These are phyloP conservation scores for Syngnathoides biaculeatus DNA, from an alignment of 2,113 vertebrate genomes.

Conservation along the genomic window DNA sequence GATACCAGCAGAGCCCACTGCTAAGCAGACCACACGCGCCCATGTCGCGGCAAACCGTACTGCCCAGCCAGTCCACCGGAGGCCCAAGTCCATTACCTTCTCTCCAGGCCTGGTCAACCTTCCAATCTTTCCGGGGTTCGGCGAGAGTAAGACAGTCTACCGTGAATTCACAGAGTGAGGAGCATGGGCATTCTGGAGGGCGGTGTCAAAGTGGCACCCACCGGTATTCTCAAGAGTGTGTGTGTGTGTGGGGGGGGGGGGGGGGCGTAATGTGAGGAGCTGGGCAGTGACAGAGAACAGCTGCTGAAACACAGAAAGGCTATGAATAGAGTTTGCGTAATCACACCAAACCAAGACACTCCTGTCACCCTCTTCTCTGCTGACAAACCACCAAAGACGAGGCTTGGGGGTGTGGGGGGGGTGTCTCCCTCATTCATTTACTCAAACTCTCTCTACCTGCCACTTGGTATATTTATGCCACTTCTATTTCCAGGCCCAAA, in stretches of 20 bases:
- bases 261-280: conserved; percentile 53
- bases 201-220: conserved; percentile 37
- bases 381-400: conserved; percentile 22
- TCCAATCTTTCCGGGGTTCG: conserved; percentile 47
- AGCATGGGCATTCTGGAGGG: conserved; percentile 31
- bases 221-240: conserved; percentile 27
- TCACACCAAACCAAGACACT: conserved; percentile 40
- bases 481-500: not conserved
- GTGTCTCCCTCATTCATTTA: conserved; percentile 7
- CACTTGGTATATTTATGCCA: not conserved
- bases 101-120: conserved; percentile 61
- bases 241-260: conserved; percentile 19
- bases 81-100: conserved; percentile 63
- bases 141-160: conserved; percentile 31
- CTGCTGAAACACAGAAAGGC: conserved; percentile 73
- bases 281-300: conserved; percentile 70
- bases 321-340: conserved; percentile 78
- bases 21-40: conserved; percentile 51
- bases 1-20: conserved; percentile 46
- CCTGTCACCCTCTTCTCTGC: conserved; percentile 31
- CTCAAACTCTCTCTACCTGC: conserved; percentile 2
- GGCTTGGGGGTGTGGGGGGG: no score
- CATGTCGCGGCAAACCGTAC: conserved; percentile 23
- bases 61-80: conserved; percentile 36
- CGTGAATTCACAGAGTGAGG: conserved; percentile 33